These are phyloP conservation scores for Phalacrocorax pelagicus DNA, from an alignment of 2,113 vertebrate species.

Conservation along the genomic window DNA sequence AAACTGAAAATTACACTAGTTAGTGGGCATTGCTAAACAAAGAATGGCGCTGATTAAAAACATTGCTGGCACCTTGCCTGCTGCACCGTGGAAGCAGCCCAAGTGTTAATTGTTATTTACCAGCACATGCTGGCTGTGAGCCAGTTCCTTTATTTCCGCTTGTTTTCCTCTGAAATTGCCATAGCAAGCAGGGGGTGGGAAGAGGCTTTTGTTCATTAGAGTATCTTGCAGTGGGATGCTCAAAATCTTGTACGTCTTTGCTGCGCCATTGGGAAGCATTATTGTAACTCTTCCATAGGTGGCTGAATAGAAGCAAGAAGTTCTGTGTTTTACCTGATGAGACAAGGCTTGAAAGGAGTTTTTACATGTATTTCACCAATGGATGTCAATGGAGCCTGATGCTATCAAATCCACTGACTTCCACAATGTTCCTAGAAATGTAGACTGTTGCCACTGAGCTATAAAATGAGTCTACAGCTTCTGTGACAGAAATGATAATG, in stretches of 20 bases:
- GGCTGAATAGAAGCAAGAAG: not conserved
- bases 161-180: not conserved
- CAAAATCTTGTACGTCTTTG: not conserved
- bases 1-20: not conserved
- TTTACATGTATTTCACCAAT: not conserved
- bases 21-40: not conserved
- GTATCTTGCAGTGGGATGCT: not conserved
- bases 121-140: not conserved
- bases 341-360: not conserved
- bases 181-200: not conserved
- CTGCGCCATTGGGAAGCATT: not conserved
- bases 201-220: not conserved
- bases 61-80: not conserved
- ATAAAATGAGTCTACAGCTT: not conserved
- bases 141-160: not conserved
- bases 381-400: not conserved
- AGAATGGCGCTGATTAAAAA: not conserved
- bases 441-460: not conserved
- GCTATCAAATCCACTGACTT: not conserved
- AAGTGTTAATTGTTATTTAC: conserved; percentile 48
- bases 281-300: not conserved
- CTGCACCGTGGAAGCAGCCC: not conserved
- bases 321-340: not conserved
- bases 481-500: not conserved
- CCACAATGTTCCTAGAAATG: not conserved